Evolutionary conservation across 1,140 invertebrate genomes (phyloP).

Genomic region (Hylaeus volcanicus): DNA sequence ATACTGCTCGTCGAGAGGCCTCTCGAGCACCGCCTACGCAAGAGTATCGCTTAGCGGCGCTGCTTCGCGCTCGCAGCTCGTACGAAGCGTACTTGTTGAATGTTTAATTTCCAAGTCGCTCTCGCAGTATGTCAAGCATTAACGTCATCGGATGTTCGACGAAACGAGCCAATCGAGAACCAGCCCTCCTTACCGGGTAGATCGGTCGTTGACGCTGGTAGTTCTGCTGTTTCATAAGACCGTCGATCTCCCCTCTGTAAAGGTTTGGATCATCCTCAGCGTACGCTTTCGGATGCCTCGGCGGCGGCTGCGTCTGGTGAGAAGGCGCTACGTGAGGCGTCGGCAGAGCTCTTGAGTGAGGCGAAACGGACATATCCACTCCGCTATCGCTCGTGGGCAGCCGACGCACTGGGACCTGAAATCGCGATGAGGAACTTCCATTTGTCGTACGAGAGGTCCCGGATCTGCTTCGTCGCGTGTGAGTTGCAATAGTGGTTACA

Average conservation of each 20-base stretch:
- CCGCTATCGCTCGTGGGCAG: slow-evolving; percentile 78
- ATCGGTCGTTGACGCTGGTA: slow-evolving; percentile 75
- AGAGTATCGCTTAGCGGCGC: slow-evolving; percentile 17
- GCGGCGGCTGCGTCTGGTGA: slow-evolving; percentile 74
- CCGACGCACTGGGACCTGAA: slow-evolving; percentile 73
- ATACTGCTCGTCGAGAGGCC: slow-evolving; percentile 10
- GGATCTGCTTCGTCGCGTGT: slow-evolving; percentile 16
- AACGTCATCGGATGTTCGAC: slow-evolving; percentile 15
- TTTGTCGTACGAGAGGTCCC: slow-evolving; percentile 24
- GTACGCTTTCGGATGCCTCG: slow-evolving; percentile 76
- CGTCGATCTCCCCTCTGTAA: slow-evolving; percentile 88
- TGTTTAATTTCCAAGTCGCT: slow-evolving; percentile 44
- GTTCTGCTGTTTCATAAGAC: slow-evolving; percentile 85
- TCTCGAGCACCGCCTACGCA: slow-evolving; percentile 37
- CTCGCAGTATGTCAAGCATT: slow-evolving; percentile 3
- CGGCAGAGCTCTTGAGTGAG: slow-evolving; percentile 76
- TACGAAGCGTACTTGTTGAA: slow-evolving; percentile 40
- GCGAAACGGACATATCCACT: slow-evolving; percentile 77
- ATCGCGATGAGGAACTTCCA: slow-evolving; percentile 27
- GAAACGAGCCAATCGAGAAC: background rate
- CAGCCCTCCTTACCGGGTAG: slow-evolving; percentile 72
- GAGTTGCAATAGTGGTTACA: slow-evolving; percentile 24
- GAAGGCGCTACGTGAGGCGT: slow-evolving; percentile 73
- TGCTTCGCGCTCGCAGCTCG: slow-evolving; percentile 20
- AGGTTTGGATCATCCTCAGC: slow-evolving; percentile 84